A percentile compares a stretch with the other conserved stretches of the same genome.
Evolutionary conservation across 2,888 invertebrate species (phyloP).

Genomic region (Aethes cnicana): DNA sequence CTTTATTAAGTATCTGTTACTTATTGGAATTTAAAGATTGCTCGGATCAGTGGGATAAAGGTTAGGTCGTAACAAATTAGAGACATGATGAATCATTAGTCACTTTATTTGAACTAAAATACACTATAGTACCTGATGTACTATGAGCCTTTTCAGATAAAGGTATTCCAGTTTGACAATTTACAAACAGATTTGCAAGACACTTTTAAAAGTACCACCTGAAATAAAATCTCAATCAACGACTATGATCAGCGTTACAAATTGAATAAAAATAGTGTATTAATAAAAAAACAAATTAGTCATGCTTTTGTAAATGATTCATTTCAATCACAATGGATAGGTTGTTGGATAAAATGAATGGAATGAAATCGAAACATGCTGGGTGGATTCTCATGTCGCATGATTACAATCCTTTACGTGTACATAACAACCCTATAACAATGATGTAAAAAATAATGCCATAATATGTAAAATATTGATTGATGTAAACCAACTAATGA

Average conservation of each 20-base stretch:
- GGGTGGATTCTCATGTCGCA: background rate
- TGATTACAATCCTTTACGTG: too few species aligned
- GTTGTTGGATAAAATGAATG: background rate
- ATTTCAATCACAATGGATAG: background rate
- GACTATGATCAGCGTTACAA: background rate
- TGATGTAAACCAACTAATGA: too few species aligned
- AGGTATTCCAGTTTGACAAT: slow-evolving; percentile 27
- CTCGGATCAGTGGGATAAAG: too few species aligned
- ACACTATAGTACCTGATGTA: slow-evolving; percentile 51
- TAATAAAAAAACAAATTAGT: too few species aligned
- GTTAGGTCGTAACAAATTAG: too few species aligned
- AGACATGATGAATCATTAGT: slow-evolving; percentile 44
- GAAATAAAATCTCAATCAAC: slow-evolving; percentile 12
- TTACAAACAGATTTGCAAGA: slow-evolving; percentile 17
- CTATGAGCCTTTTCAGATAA: slow-evolving; percentile 39
- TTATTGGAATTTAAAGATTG: too few species aligned
- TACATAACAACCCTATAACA: too few species aligned
- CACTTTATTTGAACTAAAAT: slow-evolving; percentile 65
- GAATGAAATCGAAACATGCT: background rate
- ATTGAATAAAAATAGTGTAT: too few species aligned
- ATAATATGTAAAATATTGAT: too few species aligned
- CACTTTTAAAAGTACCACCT: background rate
- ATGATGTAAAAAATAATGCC: too few species aligned
- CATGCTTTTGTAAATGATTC: background rate
- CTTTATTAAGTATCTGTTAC: too few species aligned